These are phyloP conservation scores for Panagrolaimus sp. DNA, from an alignment of 1,140 invertebrate genomes.

Conservation along the genomic window DNA sequence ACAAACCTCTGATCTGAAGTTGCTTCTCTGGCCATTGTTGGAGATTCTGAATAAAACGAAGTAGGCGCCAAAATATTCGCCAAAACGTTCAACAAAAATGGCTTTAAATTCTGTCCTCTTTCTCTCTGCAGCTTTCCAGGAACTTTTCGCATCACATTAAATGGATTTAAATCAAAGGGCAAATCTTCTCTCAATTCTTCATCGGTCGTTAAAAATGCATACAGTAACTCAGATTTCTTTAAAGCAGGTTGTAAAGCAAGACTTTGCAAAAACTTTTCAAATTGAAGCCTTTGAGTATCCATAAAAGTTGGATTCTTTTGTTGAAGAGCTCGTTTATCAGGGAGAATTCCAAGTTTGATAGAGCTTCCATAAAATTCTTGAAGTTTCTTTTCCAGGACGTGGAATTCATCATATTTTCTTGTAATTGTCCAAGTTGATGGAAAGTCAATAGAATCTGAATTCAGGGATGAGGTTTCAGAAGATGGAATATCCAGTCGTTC, in stretches of 20 bases:
- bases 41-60: not conserved
- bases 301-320: constrained; percentile 33
- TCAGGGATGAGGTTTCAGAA: constrained; percentile 6
- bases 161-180: constrained; percentile 28
- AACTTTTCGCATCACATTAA: constrained; percentile 35
- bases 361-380: constrained; percentile 26
- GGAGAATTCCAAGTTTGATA: constrained; percentile 20
- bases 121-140: constrained; percentile 28
- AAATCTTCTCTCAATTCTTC: constrained; percentile 27
- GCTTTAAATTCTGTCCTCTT: constrained; percentile 39
- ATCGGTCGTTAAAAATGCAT: constrained; percentile 37
- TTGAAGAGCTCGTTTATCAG: constrained; percentile 39
- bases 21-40: not conserved
- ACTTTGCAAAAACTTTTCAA: constrained; percentile 36
- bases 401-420: constrained; percentile 45
- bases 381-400: constrained; percentile 30
- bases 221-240: constrained; percentile 43
- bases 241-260: constrained; percentile 27
- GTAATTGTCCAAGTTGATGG: constrained; percentile 34
- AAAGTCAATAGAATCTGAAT: constrained; percentile 3
- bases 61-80: constrained; percentile 32
- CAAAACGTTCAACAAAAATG: constrained; percentile 39
- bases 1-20: not conserved
- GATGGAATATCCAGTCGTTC: constrained; percentile 30
- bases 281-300: constrained; percentile 31